Base-by-base conservation (phyloP, 2,888 invertebrate genomes). In the Alloscopus bannaensis region DNA sequence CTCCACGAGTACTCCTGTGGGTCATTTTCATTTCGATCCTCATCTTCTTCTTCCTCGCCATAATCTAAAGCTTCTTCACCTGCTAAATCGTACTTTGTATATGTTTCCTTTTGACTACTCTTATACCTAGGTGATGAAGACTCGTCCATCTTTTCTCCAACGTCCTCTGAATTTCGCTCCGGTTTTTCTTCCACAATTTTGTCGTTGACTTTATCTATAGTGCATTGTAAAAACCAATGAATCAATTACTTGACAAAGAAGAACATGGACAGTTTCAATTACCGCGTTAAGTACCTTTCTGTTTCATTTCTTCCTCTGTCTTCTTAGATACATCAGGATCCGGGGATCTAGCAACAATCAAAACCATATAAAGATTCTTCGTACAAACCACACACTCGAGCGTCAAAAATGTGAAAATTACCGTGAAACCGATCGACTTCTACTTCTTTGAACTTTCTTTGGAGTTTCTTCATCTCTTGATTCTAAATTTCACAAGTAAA, bases 11-110 rank as follows among this genome's bases (percentile, higher is more conserved):
- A 81, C 66, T 83, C 82, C 47, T 83, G 81, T 29, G 65, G 64
- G 45, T 83, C 84, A 50, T 64, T 76, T 31, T 84, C 83, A 40
- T 62, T 69, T 55, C 72, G 72, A 18, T 85, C 85, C 52, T 84
- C 85, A 18, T 85, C 84, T 1, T 79, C 76, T 45, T 85, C 85
- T 60, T 84, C 85, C 26, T 85, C 84, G 0, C 84, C 85, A 80
- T 84, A 85, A 82, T 85, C 85, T 36, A 85, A 75, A 64, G 71
- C 81, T 65, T 85, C 85, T 55, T 85, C 85, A 71, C 82, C 82
- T 78, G 70, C 78, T 72, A 71, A 64, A 77, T 70, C 77, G 78
- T 71, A 62, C 45, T 65, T 70, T 64, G 65, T 26, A 68, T 36
- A 68, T 36, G 57, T 47, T 64, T 71, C 70, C 69, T 65, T 70